These are phyloP conservation scores for Bovichtus diacanthus DNA, from an alignment of 2,797 vertebrate genomes.

Conservation along the genomic window DNA sequence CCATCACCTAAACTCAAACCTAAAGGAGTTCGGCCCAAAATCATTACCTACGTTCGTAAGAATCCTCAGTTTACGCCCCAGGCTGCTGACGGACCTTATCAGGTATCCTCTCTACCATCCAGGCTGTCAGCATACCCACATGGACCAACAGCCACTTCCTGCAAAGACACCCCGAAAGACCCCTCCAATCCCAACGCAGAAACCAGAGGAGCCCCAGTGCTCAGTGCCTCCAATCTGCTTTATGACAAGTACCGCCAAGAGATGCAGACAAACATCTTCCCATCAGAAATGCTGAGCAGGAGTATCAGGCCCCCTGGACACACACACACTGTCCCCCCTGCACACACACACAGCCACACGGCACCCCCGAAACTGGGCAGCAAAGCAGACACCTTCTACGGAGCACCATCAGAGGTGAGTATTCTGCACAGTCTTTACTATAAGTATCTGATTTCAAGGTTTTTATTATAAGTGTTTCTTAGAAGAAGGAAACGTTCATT, in stretches of 20 bases:
- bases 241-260: constrained; percentile 94
- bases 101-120: constrained; percentile 88
- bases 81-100: constrained; percentile 84
- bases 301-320: constrained; percentile 88
- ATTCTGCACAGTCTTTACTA: background rate
- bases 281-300: constrained; percentile 86
- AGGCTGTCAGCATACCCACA: constrained; percentile 80
- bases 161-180: constrained; percentile 65
- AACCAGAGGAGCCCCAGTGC: constrained; percentile 75
- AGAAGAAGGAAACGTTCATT: background rate
- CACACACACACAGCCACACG: constrained; percentile 80
- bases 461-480: background rate
- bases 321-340: constrained; percentile 78
- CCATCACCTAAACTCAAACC: constrained; percentile 89
- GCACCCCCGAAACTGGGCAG: constrained; percentile 87
- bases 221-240: constrained; percentile 86
- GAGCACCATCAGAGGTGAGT: constrained; percentile 75
- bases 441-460: background rate
- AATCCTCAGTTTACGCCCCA: constrained; percentile 91
- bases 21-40: constrained; percentile 96
- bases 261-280: constrained; percentile 89
- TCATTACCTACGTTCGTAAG: constrained; percentile 97
- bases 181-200: constrained; percentile 50
- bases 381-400: constrained; percentile 87
- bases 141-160: constrained; percentile 65